A percentile compares a stretch with the other conserved stretches of the same genome.
phyloP scores from a whole-genome alignment of 2,888 invertebrate species.

The Stenolophus ochropezus region DNA sequence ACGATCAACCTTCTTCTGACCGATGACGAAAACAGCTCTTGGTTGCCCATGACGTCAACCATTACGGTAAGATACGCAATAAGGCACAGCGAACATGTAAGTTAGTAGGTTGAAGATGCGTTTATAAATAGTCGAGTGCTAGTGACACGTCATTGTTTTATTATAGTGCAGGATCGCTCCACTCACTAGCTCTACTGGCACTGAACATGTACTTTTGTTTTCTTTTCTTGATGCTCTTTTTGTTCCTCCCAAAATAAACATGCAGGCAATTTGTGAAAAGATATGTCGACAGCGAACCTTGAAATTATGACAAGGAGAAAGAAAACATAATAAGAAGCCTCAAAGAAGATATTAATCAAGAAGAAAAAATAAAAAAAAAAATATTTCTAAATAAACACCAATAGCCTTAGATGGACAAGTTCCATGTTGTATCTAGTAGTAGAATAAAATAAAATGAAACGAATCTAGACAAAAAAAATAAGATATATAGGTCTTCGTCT shows the following conservation, averaged over 20 bases:
- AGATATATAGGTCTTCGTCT: no score
- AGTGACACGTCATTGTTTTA: conserved; percentile 54
- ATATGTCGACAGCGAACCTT: not conserved
- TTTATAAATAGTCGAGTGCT: conserved; percentile 43
- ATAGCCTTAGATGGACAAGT: no score
- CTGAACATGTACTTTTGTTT: conserved; percentile 28
- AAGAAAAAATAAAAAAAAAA: no score
- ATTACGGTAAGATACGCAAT: conserved; percentile 4
- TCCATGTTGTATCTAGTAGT: no score
- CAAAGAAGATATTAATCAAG: not conserved
- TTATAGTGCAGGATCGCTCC: conserved; percentile 38
- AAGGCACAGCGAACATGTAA: conserved; percentile 10
- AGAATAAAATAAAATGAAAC: no score
- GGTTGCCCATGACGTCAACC: conserved; percentile 2
- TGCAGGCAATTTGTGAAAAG: not conserved
- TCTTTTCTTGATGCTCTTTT: conserved; percentile 33
- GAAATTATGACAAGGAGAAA: conserved; percentile 5
- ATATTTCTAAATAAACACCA: no score
- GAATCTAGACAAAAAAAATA: no score
- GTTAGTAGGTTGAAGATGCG: conserved; percentile 37
- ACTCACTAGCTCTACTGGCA: conserved; percentile 19
- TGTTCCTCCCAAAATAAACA: conserved; percentile 7
- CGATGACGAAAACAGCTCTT: not conserved
- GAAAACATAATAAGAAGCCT: not conserved
- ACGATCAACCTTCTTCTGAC: not conserved